Evolutionary conservation across 1,140 invertebrate genomes (phyloP).

Genomic region (Drosophila mauritiana): DNA sequence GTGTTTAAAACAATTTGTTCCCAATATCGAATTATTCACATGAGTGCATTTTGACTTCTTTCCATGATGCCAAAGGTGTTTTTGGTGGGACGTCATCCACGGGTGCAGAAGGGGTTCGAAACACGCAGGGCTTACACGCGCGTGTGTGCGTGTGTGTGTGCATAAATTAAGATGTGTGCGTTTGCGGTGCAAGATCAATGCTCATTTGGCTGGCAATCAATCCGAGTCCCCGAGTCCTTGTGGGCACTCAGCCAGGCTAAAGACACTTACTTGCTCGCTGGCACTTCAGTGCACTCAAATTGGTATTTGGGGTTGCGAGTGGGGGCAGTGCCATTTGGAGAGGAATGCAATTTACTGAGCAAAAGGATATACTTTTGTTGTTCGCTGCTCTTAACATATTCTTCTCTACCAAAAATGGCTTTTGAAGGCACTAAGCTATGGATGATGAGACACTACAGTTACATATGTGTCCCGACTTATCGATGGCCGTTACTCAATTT

Average conservation of each 20-base stretch:
- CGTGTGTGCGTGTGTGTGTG: conserved; percentile 1
- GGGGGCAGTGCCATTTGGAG: not conserved
- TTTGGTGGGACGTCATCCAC: not conserved
- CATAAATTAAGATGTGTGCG: conserved; percentile 35
- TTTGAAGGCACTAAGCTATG: too few species aligned
- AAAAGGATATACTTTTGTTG: not conserved
- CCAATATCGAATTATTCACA: conserved; percentile 79
- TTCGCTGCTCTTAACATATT: not conserved
- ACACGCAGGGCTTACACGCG: not conserved
- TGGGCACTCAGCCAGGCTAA: conserved; percentile 20
- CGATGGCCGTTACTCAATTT: too few species aligned
- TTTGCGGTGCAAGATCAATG: conserved; percentile 11
- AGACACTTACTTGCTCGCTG: not conserved
- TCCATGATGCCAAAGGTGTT: conserved; percentile 25
- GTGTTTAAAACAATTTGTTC: conserved; percentile 81
- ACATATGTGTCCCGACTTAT: too few species aligned
- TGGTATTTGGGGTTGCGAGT: not conserved
- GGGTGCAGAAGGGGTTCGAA: too few species aligned
- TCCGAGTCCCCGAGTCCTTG: conserved; percentile 8
- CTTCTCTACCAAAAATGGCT: not conserved
- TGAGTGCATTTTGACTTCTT: conserved; percentile 66
- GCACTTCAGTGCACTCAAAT: conserved; percentile 39
- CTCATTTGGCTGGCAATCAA: conserved; percentile 43
- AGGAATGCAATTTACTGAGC: conserved; percentile 1
- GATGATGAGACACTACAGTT: too few species aligned